Percentiles rank a stretch among this genome's conserved stretches.
phyloP scores from a whole-genome alignment of 2,113 vertebrate species.

The Grus americana region DNA sequence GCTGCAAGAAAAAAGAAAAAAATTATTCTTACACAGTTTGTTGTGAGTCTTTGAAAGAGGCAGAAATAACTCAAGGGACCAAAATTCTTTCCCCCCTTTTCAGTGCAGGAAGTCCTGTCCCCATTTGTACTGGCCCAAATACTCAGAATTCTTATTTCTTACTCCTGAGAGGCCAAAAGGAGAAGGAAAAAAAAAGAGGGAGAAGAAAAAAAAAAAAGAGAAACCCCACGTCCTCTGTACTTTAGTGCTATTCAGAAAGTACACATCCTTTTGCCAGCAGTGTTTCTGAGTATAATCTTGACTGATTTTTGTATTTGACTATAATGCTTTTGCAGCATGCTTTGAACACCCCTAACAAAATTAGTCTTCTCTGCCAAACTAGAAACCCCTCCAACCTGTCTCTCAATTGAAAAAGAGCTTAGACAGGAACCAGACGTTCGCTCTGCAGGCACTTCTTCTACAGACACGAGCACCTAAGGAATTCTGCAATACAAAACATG shows the following conservation, averaged over 20 bases:
- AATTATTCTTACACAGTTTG: neutral
- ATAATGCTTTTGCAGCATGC: neutral
- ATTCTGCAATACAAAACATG: conserved; percentile 49
- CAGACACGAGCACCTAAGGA: conserved; percentile 53
- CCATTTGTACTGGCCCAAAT: neutral
- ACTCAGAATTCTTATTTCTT: neutral
- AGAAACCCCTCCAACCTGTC: conserved; percentile 28
- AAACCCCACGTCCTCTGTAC: neutral
- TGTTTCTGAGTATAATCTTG: neutral
- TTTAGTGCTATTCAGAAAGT: neutral
- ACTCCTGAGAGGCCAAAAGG: neutral
- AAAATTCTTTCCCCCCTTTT: neutral
- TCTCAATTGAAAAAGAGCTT: conserved; percentile 51
- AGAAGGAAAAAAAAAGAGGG: too few relatives aligned
- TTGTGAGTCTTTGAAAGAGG: neutral
- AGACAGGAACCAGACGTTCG: conserved; percentile 28
- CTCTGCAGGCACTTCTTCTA: conserved; percentile 37
- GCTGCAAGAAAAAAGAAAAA: conserved; percentile 26
- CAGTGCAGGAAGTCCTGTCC: neutral
- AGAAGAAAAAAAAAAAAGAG: neutral
- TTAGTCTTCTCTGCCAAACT: neutral
- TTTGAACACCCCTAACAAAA: neutral
- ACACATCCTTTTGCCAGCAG: neutral
- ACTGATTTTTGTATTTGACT: neutral
- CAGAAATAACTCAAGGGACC: neutral